These are phyloP conservation scores for Galbula dea DNA, from an alignment of 2,113 vertebrate genomes.

Conservation along the genomic window DNA sequence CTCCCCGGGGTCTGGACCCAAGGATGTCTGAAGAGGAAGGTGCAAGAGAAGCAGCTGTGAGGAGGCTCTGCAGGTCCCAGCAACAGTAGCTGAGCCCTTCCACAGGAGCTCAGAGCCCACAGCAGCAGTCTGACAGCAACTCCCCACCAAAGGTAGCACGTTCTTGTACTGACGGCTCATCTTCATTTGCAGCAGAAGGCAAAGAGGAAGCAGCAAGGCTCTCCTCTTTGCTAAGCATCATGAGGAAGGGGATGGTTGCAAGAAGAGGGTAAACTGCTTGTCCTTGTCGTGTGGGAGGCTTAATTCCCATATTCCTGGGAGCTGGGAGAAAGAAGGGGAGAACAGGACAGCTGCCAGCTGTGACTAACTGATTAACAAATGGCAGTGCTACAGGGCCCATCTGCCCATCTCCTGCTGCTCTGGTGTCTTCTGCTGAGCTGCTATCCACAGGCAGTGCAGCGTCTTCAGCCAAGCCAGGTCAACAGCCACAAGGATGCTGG, in stretches of 20 bases:
- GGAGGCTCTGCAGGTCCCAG: background rate
- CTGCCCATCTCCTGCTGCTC: background rate
- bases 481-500: background rate
- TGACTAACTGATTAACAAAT: constrained; percentile 9
- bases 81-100: background rate
- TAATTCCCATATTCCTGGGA: background rate
- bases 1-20: background rate
- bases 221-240: background rate
- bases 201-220: background rate
- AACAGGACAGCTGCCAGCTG: background rate
- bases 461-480: background rate
- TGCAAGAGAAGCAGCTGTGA: background rate
- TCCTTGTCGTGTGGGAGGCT: background rate
- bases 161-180: rapidly evolving
- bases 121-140: rapidly evolving
- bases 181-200: background rate
- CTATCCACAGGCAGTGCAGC: rapidly evolving
- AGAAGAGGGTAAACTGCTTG: background rate
- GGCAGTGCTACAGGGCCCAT: background rate
- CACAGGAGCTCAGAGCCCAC: background rate
- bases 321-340: background rate
- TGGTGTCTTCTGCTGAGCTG: background rate
- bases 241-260: rapidly evolving
- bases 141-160: background rate
- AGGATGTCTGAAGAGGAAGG: background rate